These are phyloP conservation scores for Liolophura sinensis DNA, from an alignment of 1,140 invertebrate species.

Conservation along the genomic window DNA sequence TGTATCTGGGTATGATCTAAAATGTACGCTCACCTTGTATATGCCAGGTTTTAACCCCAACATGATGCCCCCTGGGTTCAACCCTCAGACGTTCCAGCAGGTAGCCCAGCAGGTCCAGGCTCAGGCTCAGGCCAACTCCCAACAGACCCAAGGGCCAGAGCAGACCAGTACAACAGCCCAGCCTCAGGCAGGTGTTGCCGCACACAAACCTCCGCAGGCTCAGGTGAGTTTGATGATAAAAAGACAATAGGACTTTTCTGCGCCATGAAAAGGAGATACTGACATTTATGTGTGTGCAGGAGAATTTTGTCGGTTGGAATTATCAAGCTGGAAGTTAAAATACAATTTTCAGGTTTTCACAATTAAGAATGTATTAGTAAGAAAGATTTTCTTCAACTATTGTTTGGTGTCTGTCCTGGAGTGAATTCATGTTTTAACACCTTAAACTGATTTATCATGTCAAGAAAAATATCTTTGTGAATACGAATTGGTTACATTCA, in stretches of 20 bases:
- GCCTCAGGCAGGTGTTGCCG: conserved; percentile 13
- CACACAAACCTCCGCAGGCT: conserved; percentile 22
- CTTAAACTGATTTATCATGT: no score
- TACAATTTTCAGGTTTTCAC: no score
- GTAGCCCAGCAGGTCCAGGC: neutral
- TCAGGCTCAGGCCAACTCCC: conserved; percentile 5
- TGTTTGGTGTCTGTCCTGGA: no score
- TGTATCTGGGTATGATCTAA: no score
- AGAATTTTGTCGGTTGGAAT: no score
- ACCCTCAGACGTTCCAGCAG: conserved; percentile 66
- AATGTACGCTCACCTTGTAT: neutral
- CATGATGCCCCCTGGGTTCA: conserved; percentile 55
- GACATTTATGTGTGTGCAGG: neutral
- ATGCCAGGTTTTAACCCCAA: conserved; percentile 53
- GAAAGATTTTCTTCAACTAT: no score
- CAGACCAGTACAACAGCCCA: conserved; percentile 10
- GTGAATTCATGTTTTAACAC: no score
- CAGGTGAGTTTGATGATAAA: conserved; percentile 12
- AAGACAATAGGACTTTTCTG: neutral
- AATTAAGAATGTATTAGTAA: no score
- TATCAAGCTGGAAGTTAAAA: no score
- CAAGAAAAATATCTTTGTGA: no score
- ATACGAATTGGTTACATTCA: neutral
- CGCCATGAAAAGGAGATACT: neutral
- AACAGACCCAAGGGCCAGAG: conserved; percentile 11